These are phyloP conservation scores for Xylophagus ater DNA, from an alignment of 2,888 invertebrate species.

Conservation along the genomic window DNA sequence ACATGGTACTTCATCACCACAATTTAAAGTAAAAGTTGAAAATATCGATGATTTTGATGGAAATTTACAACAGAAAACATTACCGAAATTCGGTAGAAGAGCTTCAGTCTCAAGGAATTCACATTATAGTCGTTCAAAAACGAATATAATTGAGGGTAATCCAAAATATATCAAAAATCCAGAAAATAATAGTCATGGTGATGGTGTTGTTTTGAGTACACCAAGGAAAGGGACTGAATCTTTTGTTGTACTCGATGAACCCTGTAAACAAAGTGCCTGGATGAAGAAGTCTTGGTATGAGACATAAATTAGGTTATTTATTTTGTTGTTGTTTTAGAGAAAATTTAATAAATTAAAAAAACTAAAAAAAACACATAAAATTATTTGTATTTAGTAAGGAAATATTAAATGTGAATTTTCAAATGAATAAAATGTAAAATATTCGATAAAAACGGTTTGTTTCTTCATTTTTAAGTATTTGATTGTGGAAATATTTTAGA, in stretches of 20 bases:
- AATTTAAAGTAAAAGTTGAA: conserved; percentile 15
- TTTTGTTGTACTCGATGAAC: conserved; percentile 36
- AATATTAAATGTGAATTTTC: too few relatives aligned
- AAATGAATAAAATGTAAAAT: too few relatives aligned
- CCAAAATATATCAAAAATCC: conserved; percentile 26
- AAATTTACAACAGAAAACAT: conserved; percentile 21
- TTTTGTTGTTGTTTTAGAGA: too few relatives aligned
- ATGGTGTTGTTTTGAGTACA: conserved; percentile 17
- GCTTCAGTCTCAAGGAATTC: conserved; percentile 28
- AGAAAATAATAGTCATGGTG: conserved; percentile 19
- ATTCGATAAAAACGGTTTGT: too few relatives aligned
- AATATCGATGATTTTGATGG: conserved; percentile 27
- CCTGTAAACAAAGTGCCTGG: conserved; percentile 34
- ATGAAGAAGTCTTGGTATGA: conserved; percentile 38
- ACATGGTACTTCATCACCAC: conserved; percentile 7
- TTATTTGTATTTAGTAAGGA: too few relatives aligned
- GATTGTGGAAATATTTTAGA: too few relatives aligned
- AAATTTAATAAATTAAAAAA: too few relatives aligned
- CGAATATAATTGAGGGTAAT: conserved; percentile 32
- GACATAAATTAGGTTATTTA: too few relatives aligned
- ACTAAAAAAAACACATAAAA: too few relatives aligned
- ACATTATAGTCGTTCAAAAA: conserved; percentile 28
- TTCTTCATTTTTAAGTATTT: too few relatives aligned
- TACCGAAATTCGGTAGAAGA: conserved; percentile 33
- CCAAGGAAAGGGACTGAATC: conserved; percentile 22